phyloP scores from a whole-genome alignment of 2,888 invertebrate genomes.

The Erebia aethiops region DNA sequence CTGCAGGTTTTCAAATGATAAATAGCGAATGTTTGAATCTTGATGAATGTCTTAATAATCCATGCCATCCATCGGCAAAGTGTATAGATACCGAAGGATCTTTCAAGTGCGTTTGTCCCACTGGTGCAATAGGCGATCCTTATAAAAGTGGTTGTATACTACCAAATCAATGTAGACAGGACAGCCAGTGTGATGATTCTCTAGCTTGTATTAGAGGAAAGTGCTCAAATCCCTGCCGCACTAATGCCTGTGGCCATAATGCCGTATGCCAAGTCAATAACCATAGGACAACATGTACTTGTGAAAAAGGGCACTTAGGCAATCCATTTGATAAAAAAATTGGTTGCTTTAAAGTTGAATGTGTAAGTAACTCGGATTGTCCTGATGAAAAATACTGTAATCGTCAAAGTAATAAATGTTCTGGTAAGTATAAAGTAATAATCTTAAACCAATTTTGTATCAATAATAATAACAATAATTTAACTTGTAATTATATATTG shows the following conservation, averaged over 20 bases:
- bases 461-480: background rate
- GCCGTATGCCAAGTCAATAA: constrained; percentile 89
- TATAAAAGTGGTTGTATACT: constrained; percentile 86
- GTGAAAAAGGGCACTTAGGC: constrained; percentile 91
- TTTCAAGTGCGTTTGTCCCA: constrained; percentile 90
- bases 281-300: constrained; percentile 88
- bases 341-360: constrained; percentile 95
- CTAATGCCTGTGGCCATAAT: constrained; percentile 88
- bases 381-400: constrained; percentile 89
- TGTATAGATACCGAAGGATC: constrained; percentile 92
- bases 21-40: constrained; percentile 91
- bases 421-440: constrained; percentile 79
- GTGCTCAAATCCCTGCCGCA: constrained; percentile 91
- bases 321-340: constrained; percentile 89
- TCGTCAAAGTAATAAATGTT: constrained; percentile 88
- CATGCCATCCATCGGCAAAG: constrained; percentile 91
- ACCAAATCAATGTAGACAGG: constrained; percentile 89
- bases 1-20: constrained; percentile 88
- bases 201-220: constrained; percentile 89
- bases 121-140: constrained; percentile 90
- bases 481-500: background rate
- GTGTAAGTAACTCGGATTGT: constrained; percentile 90
- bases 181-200: constrained; percentile 89
- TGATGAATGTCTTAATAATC: constrained; percentile 90
- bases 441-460: background rate